Conservation (phyloP, 92 coral and sea anemone genomes). For the Epizoanthus rinbou region DNA sequence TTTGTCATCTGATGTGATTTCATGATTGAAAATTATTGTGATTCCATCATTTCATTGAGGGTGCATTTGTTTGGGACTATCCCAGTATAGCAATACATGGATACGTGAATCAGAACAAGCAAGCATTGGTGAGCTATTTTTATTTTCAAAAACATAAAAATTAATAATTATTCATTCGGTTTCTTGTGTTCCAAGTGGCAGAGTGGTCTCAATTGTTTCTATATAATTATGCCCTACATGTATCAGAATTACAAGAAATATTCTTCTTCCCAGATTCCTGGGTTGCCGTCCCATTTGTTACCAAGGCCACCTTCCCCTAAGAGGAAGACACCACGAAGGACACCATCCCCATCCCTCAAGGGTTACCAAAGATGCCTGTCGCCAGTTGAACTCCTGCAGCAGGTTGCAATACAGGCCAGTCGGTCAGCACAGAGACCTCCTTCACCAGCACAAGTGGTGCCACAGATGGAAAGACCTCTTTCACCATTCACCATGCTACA, state of each 20-base stretch:
- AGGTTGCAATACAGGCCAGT: slow-evolving; percentile 74
- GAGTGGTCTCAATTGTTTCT: too few relatives aligned
- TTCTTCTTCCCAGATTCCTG: slow-evolving; percentile 71
- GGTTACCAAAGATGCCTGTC: slow-evolving; percentile 75
- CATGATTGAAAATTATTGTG: too few relatives aligned
- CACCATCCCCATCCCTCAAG: slow-evolving; percentile 72
- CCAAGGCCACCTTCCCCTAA: slow-evolving; percentile 95
- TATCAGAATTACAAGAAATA: neutral
- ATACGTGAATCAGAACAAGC: too few relatives aligned
- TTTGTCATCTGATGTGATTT: too few relatives aligned
- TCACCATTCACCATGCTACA: slow-evolving; percentile 74
- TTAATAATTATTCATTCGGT: too few relatives aligned
- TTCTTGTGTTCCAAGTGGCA: too few relatives aligned
- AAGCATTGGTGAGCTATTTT: too few relatives aligned
- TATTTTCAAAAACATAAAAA: too few relatives aligned
- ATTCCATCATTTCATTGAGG: too few relatives aligned
- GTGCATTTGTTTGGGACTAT: neutral
- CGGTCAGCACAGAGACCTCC: slow-evolving; percentile 65
- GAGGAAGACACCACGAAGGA: slow-evolving; percentile 54
- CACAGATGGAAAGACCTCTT: slow-evolving; percentile 76
- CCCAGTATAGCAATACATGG: too few relatives aligned
- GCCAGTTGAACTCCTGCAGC: slow-evolving; percentile 81
- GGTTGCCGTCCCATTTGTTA: slow-evolving; percentile 81
- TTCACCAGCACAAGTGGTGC: slow-evolving; percentile 90
- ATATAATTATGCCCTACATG: neutral